Conservation (phyloP, 1,140 invertebrate species). For the Halesus radiatus region DNA sequence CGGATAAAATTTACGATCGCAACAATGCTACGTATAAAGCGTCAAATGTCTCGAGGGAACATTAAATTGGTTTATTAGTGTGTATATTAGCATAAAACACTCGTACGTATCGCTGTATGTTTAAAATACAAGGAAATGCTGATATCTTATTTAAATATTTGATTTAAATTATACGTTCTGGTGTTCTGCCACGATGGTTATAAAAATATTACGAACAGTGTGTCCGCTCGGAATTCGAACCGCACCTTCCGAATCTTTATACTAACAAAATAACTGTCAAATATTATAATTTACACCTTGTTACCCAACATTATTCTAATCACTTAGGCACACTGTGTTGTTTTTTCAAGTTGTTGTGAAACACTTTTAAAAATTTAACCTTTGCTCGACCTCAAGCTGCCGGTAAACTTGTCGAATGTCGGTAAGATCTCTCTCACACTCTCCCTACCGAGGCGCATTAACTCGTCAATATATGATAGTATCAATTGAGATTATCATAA, state of each 20-base stretch:
- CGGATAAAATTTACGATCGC: slow-evolving; percentile 4
- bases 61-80: slow-evolving; percentile 25
- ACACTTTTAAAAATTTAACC: too few relatives aligned
- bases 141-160: slow-evolving; percentile 35
- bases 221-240: neutral
- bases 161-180: neutral
- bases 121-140: slow-evolving; percentile 27
- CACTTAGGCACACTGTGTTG: too few relatives aligned
- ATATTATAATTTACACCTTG: neutral
- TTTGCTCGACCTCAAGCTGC: too few relatives aligned
- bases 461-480: too few relatives aligned
- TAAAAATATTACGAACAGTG: neutral
- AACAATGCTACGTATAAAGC: slow-evolving; percentile 19
- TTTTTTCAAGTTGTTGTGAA: too few relatives aligned
- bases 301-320: too few relatives aligned
- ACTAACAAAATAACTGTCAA: neutral
- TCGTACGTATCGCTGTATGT: slow-evolving; percentile 7
- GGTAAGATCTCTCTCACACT: neutral
- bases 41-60: slow-evolving; percentile 8
- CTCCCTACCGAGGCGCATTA: too few relatives aligned
- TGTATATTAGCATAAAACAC: slow-evolving; percentile 6
- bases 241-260: neutral
- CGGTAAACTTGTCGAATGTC: neutral
- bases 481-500: too few relatives aligned
- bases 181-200: neutral